Percentiles rank a stretch among this genome's conserved stretches.
These are phyloP conservation scores for Aviceda subcristata DNA, from an alignment of 2,113 vertebrate species.

Conservation along the genomic window DNA sequence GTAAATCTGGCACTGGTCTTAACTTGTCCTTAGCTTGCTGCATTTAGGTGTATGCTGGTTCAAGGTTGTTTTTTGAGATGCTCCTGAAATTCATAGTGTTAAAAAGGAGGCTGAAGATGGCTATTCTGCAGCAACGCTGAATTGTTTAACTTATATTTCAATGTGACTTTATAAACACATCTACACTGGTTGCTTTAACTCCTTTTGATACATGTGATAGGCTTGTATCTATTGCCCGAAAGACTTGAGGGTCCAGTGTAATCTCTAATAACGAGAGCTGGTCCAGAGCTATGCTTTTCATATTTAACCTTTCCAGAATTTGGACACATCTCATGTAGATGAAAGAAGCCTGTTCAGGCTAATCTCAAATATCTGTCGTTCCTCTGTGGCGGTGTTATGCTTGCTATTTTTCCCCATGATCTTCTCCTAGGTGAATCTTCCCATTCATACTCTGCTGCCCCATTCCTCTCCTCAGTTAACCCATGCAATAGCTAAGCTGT, in stretches of 20 bases:
- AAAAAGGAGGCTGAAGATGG: not conserved
- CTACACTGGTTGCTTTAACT: not conserved
- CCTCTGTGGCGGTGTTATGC: not conserved
- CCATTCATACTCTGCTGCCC: not conserved
- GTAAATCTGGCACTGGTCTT: not conserved
- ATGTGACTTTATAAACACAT: not conserved
- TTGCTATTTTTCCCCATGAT: accelerated
- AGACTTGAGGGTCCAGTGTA: not conserved
- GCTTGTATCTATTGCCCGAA: not conserved
- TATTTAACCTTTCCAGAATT: not conserved
- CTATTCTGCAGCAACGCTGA: not conserved
- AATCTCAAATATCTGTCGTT: not conserved
- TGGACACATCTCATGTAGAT: not conserved
- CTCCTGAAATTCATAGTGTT: not conserved
- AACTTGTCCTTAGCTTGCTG: not conserved
- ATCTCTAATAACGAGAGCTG: not conserved
- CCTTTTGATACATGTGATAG: accelerated
- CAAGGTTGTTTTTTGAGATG: not conserved
- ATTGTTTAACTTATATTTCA: not conserved
- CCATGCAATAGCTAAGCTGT: not conserved
- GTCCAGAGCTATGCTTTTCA: not conserved
- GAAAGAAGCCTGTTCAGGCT: not conserved
- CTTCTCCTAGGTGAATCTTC: not conserved
- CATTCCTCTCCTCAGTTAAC: not conserved
- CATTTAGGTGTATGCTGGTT: not conserved